Evolutionary conservation across 92 coral and sea anemone species (phyloP).

Genomic region (Epizoanthus rinbou): DNA sequence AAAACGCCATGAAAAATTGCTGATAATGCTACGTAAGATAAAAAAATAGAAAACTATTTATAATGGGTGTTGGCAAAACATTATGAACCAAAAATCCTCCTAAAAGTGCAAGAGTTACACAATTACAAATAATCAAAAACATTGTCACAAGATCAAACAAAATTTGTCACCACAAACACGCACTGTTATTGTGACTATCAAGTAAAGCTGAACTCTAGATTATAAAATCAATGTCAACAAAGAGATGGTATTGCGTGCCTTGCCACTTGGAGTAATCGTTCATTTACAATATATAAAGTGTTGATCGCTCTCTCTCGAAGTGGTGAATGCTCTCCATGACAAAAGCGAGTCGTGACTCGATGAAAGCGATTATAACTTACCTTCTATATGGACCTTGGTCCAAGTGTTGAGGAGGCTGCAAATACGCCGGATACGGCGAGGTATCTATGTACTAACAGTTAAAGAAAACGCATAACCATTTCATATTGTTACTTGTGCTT

Average conservation of each 20-base stretch:
- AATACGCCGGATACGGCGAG: constrained; percentile 77
- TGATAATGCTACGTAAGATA: not conserved
- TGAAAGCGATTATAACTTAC: constrained; percentile 37
- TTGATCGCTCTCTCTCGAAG: not conserved
- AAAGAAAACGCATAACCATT: constrained; percentile 50
- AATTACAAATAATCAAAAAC: not conserved
- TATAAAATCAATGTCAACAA: constrained; percentile 32
- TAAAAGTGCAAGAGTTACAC: not conserved
- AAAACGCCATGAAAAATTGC: not conserved
- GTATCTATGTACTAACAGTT: constrained; percentile 75
- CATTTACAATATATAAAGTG: constrained; percentile 9
- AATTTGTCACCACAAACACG: constrained; percentile 1
- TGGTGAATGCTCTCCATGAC: not conserved
- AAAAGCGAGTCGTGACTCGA: not conserved
- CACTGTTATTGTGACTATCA: not conserved
- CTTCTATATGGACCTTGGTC: constrained; percentile 79
- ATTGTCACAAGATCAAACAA: constrained; percentile 8
- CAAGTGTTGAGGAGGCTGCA: constrained; percentile 79
- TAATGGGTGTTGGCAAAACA: constrained; percentile 38
- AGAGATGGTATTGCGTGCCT: constrained; percentile 13
- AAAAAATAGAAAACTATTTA: not conserved
- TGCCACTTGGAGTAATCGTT: constrained; percentile 12
- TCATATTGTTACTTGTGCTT: constrained; percentile 19
- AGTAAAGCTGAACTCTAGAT: not conserved
- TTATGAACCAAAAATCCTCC: not conserved